A percentile compares a stretch with the other conserved stretches of the same genome.
phyloP scores from a whole-genome alignment of 2,797 vertebrate species.

The Acipenser ruthenus region DNA sequence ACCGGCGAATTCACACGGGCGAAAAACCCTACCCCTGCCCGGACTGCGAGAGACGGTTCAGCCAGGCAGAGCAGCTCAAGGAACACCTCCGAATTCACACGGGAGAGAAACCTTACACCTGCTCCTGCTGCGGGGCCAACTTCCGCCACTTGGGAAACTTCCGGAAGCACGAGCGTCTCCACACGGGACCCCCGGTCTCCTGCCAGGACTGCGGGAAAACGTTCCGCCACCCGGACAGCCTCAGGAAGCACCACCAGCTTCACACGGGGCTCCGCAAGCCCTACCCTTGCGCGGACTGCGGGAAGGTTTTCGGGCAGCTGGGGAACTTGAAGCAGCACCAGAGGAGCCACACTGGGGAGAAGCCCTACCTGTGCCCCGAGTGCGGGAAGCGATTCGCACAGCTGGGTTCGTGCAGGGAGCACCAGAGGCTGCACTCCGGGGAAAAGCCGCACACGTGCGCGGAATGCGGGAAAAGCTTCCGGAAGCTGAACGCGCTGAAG shows the following conservation, averaged over 20 bases:
- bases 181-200: not conserved
- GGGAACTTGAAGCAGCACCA: not conserved
- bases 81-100: not conserved
- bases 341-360: not conserved
- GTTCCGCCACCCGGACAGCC: not conserved
- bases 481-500: not conserved
- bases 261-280: not conserved
- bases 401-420: not conserved
- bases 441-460: not conserved
- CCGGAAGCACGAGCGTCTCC: not conserved
- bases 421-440: not conserved
- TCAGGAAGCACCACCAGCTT: not conserved
- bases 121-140: not conserved
- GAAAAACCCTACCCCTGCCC: too few species aligned
- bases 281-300: not conserved
- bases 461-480: not conserved
- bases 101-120: not conserved
- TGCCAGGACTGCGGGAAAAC: not conserved
- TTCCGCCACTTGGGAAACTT: not conserved
- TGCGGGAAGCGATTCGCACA: not conserved
- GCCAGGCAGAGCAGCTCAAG: not conserved
- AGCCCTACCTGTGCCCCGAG: not conserved
- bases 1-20: too few species aligned
- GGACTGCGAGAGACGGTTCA: not conserved
- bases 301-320: not conserved